Percentiles rank a stretch among this genome's conserved stretches.
phyloP scores from a whole-genome alignment of 2,797 vertebrate genomes.

The Lepidocolaptes lacrymiger region DNA sequence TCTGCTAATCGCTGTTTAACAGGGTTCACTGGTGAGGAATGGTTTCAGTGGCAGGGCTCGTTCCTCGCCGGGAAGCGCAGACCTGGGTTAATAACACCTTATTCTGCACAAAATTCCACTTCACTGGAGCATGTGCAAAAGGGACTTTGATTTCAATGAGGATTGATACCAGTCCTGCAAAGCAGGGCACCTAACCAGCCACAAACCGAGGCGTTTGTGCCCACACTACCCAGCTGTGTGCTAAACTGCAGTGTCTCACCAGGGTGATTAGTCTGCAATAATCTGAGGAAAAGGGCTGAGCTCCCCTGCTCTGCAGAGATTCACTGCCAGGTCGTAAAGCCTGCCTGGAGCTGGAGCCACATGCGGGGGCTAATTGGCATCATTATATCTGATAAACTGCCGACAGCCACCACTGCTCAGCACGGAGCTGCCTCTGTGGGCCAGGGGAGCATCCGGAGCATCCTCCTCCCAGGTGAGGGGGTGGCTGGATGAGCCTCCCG shows the following conservation, averaged over 20 bases:
- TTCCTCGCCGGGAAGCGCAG: neutral
- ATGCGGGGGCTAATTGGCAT: neutral
- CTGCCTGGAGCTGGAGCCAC: neutral
- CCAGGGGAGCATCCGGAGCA: fast-evolving
- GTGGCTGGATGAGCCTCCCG: fast-evolving
- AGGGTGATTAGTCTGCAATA: neutral
- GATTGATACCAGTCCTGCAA: conserved; percentile 71
- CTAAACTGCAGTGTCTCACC: neutral
- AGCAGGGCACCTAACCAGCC: neutral
- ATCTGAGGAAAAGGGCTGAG: neutral
- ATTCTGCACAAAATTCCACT: conserved; percentile 80
- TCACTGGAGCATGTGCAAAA: conserved; percentile 76
- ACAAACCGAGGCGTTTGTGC: neutral
- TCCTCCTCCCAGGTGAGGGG: fast-evolving
- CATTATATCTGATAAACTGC: neutral
- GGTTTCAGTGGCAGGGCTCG: conserved; percentile 22
- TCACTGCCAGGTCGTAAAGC: neutral
- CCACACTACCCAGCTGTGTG: neutral
- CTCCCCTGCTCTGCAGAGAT: neutral
- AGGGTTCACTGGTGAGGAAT: conserved; percentile 49
- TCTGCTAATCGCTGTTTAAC: conserved; percentile 65
- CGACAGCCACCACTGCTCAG: neutral
- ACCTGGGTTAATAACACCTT: conserved; percentile 78
- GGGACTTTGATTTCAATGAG: conserved; percentile 73
- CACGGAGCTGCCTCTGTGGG: fast-evolving